Base-by-base conservation (phyloP, 2,113 vertebrate genomes). In the Anolis sagrei region DNA sequence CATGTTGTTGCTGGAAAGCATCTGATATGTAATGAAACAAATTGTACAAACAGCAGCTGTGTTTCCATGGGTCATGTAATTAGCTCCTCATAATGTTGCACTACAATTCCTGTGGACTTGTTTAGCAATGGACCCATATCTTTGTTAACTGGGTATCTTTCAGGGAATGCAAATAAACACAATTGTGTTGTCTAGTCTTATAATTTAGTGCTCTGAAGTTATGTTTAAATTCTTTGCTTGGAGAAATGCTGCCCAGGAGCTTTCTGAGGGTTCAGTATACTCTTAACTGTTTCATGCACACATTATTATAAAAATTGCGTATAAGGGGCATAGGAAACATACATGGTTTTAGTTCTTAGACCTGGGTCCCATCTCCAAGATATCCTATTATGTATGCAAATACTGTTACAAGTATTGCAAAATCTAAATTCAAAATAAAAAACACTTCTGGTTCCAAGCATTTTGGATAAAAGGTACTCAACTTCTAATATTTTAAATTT, bases 141-240 rank as follows among this genome's bases (percentile, higher is more conserved):
- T 39, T 73, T 5, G 0, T 44, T 32, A 0, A 0, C 1, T 44
- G 39, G 77, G 76, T 62, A 39, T 58, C 2, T 80, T 86, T 62
- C 64, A 58, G 36, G 3, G 34, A 36, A 5, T 78, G 16, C 64
- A 69, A 34, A 36, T 39, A 39, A 58, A 39, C 25, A 29, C 58
- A 11, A 10, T 66, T 18, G 36, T 36, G 16, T 39, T 51, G 48
- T 49, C 75, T 32, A 44, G 44, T 34, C 7, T 49, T 64, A 23
- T 48, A 48, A 13, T 19, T 68, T 39, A 27, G 51, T 85, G 27
- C 3, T 79, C 25, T 6, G 25, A 18, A n/a, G 13, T 44, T 70
- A 8, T 69, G 7, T 11, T 32, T 29, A 78, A 54, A 23, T 23
- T 21, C 32, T 13, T 58, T 16, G 14, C 18, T 58, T 58, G 54